phyloP scores from a whole-genome alignment of 1,140 invertebrate species.

The Psilanteris sp. region DNA sequence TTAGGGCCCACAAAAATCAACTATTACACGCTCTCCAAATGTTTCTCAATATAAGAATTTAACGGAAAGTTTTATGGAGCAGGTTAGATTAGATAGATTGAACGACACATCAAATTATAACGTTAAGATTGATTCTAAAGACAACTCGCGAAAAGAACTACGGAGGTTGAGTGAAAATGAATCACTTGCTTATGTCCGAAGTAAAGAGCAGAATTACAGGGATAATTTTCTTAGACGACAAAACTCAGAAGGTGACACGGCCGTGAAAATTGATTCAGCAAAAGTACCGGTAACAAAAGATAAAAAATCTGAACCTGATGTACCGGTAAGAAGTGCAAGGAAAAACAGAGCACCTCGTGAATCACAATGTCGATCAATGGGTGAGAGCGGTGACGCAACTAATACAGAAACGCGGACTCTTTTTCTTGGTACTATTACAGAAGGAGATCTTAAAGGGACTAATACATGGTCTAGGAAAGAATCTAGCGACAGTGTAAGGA shows the following conservation, averaged over 20 bases:
- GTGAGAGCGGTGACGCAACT: constrained; percentile 71
- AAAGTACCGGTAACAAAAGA: constrained; percentile 23
- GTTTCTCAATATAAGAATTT: constrained; percentile 72
- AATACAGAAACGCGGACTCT: constrained; percentile 70
- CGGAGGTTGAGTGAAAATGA: constrained; percentile 73
- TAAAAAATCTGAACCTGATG: constrained; percentile 74
- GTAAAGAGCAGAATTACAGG: constrained; percentile 67
- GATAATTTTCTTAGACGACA: constrained; percentile 73
- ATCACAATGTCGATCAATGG: constrained; percentile 76
- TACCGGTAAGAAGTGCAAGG: constrained; percentile 76
- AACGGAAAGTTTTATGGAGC: constrained; percentile 71
- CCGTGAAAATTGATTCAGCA: constrained; percentile 27
- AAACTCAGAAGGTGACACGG: constrained; percentile 76
- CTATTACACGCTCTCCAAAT: constrained; percentile 73
- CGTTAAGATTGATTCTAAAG: constrained; percentile 66
- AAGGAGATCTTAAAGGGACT: constrained; percentile 70
- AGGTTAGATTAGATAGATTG: constrained; percentile 69
- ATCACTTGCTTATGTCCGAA: constrained; percentile 45
- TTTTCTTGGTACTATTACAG: constrained; percentile 76
- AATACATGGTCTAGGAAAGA: constrained; percentile 72
- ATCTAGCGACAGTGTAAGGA: constrained; percentile 53
- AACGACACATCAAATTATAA: constrained; percentile 72
- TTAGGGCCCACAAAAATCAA: constrained; percentile 70
- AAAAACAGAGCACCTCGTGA: constrained; percentile 75
- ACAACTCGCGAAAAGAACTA: constrained; percentile 62